Base-by-base conservation (phyloP, 2,888 invertebrate genomes). In the Machimus atricapillus region DNA sequence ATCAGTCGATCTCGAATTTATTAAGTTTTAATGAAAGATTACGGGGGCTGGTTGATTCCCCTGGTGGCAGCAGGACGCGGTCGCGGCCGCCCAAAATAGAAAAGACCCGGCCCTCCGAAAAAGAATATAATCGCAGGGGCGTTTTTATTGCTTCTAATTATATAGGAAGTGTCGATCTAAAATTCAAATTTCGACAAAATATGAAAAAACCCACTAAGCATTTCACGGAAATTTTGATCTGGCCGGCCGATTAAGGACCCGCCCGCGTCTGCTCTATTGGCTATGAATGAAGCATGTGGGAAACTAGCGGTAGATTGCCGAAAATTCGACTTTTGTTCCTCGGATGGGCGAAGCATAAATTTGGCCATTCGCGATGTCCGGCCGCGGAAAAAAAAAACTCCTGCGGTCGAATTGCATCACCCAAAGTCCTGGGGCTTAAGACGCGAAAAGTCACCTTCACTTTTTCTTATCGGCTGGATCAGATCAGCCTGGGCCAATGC, bases 91-190 rank as follows among this genome's bases (percentile, higher is more conserved):
- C 66, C n/a, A 66, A 78, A 78, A 58, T 43, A 86, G 76, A 40
- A 37, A 23, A 66, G 66, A 66, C 19, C 19, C 23, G 58, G 58
- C 66, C 14, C 82, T 66, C 82, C 23, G 8, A 40, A 81, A 66
- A 81, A 27, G 74, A 74, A 58, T 85, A 85, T 85, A 85, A 85
- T 85, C 85, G 88, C 73, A 87, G 86, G 86, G 87, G 87, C 87
- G 85, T 85, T 81, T 88, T 88, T 88, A 88, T 88, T 86, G 87
- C 88, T 87, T 85, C 85, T 88, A 88, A 88, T 88, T 88, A 88
- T 81, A 88, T 88, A 88, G 88, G 88, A 88, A 88, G 82, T 88
- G 86, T 23, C 82, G 86, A 88, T 87, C 81, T 87, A 66, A 87
- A 88, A 87, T 88, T 88, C 87, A 88, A 88, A 88, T 88, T 88